Base-by-base conservation (phyloP, 2,888 invertebrate species). In the Leucophenga montana region DNA sequence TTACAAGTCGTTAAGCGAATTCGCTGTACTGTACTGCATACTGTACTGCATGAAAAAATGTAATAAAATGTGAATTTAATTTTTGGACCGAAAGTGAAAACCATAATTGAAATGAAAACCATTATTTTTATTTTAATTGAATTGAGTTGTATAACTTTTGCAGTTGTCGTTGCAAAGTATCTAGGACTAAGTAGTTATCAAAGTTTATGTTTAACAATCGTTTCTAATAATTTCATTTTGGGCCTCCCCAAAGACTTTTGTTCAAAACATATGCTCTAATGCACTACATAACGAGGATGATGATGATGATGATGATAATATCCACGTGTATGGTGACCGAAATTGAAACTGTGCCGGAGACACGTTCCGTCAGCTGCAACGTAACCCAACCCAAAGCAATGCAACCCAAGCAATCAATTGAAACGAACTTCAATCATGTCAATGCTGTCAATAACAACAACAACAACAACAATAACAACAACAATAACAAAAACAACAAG, bases 111-210 rank as follows among this genome's bases (percentile, higher is more conserved):
- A 22, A 57, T n/a, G 31, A 57, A 57, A 57, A 8, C 71, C 65
- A n/a, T n/a, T n/a, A n/a, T n/a, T 33, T 53, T 54, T 16, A 48
- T 70, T 74, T 74, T 73, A 75, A 71, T 68, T 75, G 77, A 78
- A 71, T 72, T 56, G 69, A 62, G 72, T 78, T 39, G 39, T 39
- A 39, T 39, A 39, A 39, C 39, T 39, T 39, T 39, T 39, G 3
- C 39, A 33, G 8, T 39, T 39, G 11, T 39, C 57, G 33, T 33
- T 5, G 3, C 3, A 33, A 33, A 5, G 33, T 33, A 33, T 33
- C 3, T 33, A 33, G 4, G 8, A n/a, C n/a, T n/a, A n/a, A n/a
- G n/a, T n/a, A n/a, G n/a, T n/a, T n/a, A n/a, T n/a, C n/a, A n/a
- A n/a, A n/a, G n/a, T n/a, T n/a, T 33, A 33, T 33, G 33, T 33